Evolutionary conservation across 2,888 invertebrate genomes (phyloP), one percentile per base, ranked within the genome.

Genomic region (Leptopilina syphax): DNA sequence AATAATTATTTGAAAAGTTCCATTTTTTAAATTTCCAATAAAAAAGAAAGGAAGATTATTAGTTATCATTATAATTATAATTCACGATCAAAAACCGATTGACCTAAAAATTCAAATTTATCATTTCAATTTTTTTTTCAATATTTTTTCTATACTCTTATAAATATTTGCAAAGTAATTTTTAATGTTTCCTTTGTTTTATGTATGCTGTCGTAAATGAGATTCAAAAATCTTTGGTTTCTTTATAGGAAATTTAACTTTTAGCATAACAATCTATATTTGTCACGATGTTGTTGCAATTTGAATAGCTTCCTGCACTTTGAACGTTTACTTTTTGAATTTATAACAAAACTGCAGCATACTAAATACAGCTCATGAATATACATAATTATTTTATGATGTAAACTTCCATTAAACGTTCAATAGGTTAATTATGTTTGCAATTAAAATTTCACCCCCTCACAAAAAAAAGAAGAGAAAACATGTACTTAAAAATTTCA

Each of bases 301-400:
- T 63, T 63, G 24, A 50, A 50, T 24, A 63, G 63, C 63, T 18
- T 60, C 63, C 63, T 24, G 24, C 24, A 63, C 63, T 63, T 18
- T 63, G 9, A 18, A 8, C 63, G 63, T 63, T 63, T 63, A 63
- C 18, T 63, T 63, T 63, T 24, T 24, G 18, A 63, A 63, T 24
- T 63, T 63, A 24, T 63, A 50, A 50, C 50, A 50, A 50, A 50
- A n/a, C 24, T 63, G 18, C 18, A 63, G 60, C 18, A 60, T 60
- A 60, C 60, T 57, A 60, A 18, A n/a, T 18, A 60, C 5, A 57
- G 6, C n/a, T 24, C 63, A 63, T 63, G 24, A 63, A 63, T 63
- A 63, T 63, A 24, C 63, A 63, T 63, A 63, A 63, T 63, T 63
- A 63, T 63, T 63, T 63, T 63, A 18, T 63, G n/a, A 24, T 24